Evolutionary conservation across 2,113 vertebrate species (phyloP).

Genomic region (Columba janthina): DNA sequence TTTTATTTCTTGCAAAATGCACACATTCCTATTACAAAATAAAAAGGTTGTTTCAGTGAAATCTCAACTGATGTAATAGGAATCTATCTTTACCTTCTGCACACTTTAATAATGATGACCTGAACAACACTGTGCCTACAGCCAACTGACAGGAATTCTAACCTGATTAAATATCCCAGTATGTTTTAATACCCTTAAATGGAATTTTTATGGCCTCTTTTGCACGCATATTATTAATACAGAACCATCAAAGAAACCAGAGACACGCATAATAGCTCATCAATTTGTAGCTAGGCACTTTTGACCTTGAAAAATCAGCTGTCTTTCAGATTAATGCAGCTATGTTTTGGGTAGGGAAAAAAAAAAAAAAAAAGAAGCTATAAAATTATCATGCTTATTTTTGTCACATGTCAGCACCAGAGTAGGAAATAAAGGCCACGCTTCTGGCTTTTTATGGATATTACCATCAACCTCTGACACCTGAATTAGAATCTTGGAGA

Average conservation of each 20-base stretch:
- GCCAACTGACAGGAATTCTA: constrained; percentile 70
- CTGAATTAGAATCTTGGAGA: constrained; percentile 50
- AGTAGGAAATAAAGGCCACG: constrained; percentile 41
- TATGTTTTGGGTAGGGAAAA: constrained; percentile 64
- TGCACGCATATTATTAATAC: constrained; percentile 70
- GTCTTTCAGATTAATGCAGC: constrained; percentile 75
- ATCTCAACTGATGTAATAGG: constrained; percentile 7
- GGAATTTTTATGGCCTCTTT: constrained; percentile 79
- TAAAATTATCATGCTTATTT: constrained; percentile 74
- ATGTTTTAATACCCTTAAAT: constrained; percentile 79
- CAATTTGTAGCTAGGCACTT: constrained; percentile 78
- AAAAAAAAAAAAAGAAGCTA: neutral
- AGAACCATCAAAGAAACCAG: constrained; percentile 71
- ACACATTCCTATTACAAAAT: neutral
- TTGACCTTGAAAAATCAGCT: constrained; percentile 82
- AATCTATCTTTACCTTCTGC: constrained; percentile 44
- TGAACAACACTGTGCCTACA: constrained; percentile 62
- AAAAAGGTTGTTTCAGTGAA: constrained; percentile 35
- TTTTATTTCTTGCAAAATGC: neutral
- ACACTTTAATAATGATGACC: constrained; percentile 54
- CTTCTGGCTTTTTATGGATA: constrained; percentile 63
- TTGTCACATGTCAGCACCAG: constrained; percentile 65
- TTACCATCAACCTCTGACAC: constrained; percentile 67
- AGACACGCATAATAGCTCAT: constrained; percentile 78
- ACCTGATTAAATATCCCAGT: constrained; percentile 73